Evolutionary conservation across 2,797 vertebrate genomes (phyloP), one percentile per base, ranked within the genome.

Genomic region (Carcharodon carcharias): DNA sequence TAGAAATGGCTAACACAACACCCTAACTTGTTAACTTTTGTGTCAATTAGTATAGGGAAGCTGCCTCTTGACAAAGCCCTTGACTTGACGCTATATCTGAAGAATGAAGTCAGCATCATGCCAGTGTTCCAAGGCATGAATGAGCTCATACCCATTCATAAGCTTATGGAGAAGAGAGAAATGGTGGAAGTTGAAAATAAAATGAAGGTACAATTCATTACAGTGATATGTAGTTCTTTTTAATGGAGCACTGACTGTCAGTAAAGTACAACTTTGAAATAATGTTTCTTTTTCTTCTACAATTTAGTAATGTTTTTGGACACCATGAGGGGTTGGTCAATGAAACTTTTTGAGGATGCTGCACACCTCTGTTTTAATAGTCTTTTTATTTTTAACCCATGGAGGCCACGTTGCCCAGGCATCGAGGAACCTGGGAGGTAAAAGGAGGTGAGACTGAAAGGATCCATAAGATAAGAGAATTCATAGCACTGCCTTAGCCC

Each of bases 101-200:
- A 98, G 97, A 97, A 85, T 61, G 99, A 99, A 97, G 98, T 98
- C 0, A 97, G 98, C 97, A 98, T 98, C 97, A 98, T 99, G 98
- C 98, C 99, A 0, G 98, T 99, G 87, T 98, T 98, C 8, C 98
- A 99, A 97, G 98, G 98, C 89, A 97, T 99, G 96, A 95, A 97
- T 28, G 98, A 99, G 96, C 98, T 99, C 18, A 97, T 99, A 0
- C 98, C 98, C 0, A 97, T 99, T 67, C 99, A 99, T 97, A 99
- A 99, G 96, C 97, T 99, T 96, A 98, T 99, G 98, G 99, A 99
- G 97, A 98, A 98, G 97, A 98, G 99, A 96, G 98, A 98, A 94
- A 98, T 98, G 98, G 96, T 96, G 56, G 97, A 97, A n/a, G 97
- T 98, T 96, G 98, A 98, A 97, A 98, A 98, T 96, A 97, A 98